Percentiles rank a stretch among this genome's conserved stretches.
phyloP scores from a whole-genome alignment of 2,113 vertebrate genomes.

The Antennarius striatus region DNA sequence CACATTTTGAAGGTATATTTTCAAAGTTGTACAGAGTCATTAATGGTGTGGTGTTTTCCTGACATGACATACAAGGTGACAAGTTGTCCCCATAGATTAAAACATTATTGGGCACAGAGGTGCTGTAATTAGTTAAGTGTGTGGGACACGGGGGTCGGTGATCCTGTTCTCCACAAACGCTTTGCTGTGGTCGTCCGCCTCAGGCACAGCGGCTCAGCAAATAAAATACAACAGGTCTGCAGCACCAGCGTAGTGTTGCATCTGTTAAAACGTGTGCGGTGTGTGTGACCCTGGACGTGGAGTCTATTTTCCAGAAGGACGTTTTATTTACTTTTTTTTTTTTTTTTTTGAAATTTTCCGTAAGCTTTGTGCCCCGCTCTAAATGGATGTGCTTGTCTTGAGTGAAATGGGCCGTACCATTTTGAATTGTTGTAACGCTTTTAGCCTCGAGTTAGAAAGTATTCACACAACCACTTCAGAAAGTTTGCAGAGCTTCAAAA shows the following conservation, averaged over 20 bases:
- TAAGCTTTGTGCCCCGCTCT: slow-evolving; percentile 14
- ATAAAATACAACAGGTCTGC: slow-evolving; percentile 65
- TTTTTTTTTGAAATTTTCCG: slow-evolving; percentile 31
- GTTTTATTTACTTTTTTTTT: slow-evolving; percentile 37
- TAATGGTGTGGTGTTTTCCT: slow-evolving; percentile 33
- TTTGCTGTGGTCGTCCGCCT: slow-evolving; percentile 40
- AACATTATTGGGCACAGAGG: slow-evolving; percentile 48
- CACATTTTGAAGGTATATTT: background rate
- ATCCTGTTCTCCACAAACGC: slow-evolving; percentile 69
- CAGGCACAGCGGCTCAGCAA: slow-evolving; percentile 56
- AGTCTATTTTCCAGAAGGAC: slow-evolving; percentile 42
- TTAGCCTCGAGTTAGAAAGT: slow-evolving; percentile 15
- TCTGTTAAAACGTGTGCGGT: slow-evolving; percentile 75
- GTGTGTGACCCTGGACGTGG: slow-evolving; percentile 45
- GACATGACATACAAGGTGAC: slow-evolving; percentile 33
- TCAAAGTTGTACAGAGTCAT: slow-evolving; percentile 28
- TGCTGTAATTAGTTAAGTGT: slow-evolving; percentile 61
- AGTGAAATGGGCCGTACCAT: slow-evolving; percentile 39
- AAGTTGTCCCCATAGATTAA: slow-evolving; percentile 51
- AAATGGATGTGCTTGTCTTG: slow-evolving; percentile 45
- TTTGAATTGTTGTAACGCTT: slow-evolving; percentile 3
- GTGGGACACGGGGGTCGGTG: slow-evolving; percentile 54
- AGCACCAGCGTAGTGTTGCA: slow-evolving; percentile 21
- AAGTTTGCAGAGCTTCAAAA: slow-evolving; percentile 19
- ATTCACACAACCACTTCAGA: slow-evolving; percentile 4